Evolutionary conservation across 2,113 vertebrate species (phyloP).

Genomic region (Cheirogaleus medius): DNA sequence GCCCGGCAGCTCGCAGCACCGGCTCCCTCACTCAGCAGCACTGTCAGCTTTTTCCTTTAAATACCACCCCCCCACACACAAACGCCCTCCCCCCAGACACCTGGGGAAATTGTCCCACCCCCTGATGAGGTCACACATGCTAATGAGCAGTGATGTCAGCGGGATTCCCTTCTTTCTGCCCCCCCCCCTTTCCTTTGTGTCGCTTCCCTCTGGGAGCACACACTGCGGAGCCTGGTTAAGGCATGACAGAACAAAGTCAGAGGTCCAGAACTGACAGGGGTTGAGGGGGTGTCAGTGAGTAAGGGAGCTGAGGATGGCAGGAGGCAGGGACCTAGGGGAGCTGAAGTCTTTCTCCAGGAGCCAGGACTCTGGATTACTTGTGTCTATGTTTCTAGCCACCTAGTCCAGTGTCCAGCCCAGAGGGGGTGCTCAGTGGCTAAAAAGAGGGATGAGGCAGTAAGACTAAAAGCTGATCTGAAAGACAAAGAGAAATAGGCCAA

Average conservation of each 20-base stretch:
- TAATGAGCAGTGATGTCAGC: constrained; percentile 81
- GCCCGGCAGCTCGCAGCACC: constrained; percentile 47
- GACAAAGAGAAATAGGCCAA: neutral
- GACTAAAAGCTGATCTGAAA: neutral
- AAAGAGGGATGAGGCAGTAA: neutral
- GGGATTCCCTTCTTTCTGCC: constrained; percentile 80
- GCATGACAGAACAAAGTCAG: neutral
- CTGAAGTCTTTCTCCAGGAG: neutral
- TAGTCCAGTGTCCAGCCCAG: neutral
- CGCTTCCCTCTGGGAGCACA: constrained; percentile 46
- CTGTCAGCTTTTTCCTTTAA: constrained; percentile 80
- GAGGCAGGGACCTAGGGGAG: neutral
- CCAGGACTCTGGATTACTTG: neutral
- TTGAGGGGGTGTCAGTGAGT: neutral
- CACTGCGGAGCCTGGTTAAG: neutral
- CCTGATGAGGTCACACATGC: constrained; percentile 79
- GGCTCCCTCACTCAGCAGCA: constrained; percentile 69
- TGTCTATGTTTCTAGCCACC: neutral
- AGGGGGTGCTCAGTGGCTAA: neutral
- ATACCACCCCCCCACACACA: constrained; percentile 58
- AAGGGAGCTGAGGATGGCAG: neutral
- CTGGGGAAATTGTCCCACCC: constrained; percentile 78
- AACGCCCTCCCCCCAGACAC: constrained; percentile 41
- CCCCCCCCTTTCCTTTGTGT: constrained; percentile 67
- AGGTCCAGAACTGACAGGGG: neutral